Evolutionary conservation across 2,888 invertebrate genomes (phyloP).

Genomic region (Oasisia sp.): DNA sequence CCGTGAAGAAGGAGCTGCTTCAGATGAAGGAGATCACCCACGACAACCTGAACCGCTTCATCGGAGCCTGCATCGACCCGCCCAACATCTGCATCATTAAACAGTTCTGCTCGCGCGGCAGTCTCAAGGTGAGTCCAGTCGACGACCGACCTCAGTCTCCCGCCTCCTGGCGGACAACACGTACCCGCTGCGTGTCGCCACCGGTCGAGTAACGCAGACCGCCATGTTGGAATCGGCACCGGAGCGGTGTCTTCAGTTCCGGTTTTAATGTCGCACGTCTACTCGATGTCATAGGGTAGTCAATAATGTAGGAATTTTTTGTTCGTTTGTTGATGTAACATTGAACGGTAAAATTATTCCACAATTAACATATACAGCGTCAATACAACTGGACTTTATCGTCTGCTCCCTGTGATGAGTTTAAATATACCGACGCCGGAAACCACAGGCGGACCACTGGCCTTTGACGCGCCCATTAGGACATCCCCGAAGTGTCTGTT

Average conservation of each 20-base stretch:
- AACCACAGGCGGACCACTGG: background rate
- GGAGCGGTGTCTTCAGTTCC: background rate
- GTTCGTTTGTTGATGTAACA: background rate
- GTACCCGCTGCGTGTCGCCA: background rate
- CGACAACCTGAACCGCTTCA: conserved; percentile 63
- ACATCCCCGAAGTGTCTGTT: background rate
- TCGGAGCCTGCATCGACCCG: conserved; percentile 62
- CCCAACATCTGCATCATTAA: conserved; percentile 60
- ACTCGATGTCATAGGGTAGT: background rate
- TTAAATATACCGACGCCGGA: background rate
- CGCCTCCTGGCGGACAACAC: background rate
- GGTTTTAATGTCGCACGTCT: background rate
- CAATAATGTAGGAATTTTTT: background rate
- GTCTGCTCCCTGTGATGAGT: background rate
- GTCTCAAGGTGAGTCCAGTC: conserved; percentile 53
- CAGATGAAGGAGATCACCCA: conserved; percentile 61
- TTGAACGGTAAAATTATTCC: background rate
- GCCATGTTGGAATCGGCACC: background rate
- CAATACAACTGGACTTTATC: background rate
- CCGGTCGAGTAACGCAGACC: background rate
- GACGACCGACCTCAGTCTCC: background rate
- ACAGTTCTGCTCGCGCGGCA: conserved; percentile 60
- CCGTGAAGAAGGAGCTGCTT: conserved; percentile 61
- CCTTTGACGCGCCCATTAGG: background rate
- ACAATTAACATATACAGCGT: background rate